A percentile compares a stretch with the other conserved stretches of the same genome.
Conservation (phyloP, 2,888 invertebrate species). For the Ennomos erosarius region DNA sequence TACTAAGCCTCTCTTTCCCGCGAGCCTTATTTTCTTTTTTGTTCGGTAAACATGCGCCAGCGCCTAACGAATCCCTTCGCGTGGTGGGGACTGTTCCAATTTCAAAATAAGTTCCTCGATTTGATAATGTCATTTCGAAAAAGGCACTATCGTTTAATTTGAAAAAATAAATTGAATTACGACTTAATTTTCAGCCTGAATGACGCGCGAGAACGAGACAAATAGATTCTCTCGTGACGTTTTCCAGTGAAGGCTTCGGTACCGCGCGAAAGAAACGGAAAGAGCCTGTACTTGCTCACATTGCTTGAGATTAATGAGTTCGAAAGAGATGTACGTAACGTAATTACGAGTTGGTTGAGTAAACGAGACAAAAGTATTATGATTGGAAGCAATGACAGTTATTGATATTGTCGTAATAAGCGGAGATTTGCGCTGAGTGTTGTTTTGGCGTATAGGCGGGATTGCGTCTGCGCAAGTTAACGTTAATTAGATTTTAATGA, state of each 20-base stretch:
- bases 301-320: constrained; percentile 74
- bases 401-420: constrained; percentile 79
- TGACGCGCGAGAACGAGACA: constrained; percentile 62
- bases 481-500: constrained; percentile 80
- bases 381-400: constrained; percentile 80
- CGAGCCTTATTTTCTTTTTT: constrained; percentile 77
- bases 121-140: constrained; percentile 68
- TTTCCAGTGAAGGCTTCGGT: constrained; percentile 54
- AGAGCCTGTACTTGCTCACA: constrained; percentile 61
- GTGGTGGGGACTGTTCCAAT: constrained; percentile 65
- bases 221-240: constrained; percentile 45
- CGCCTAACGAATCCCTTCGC: constrained; percentile 66
- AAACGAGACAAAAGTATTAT: constrained; percentile 81
- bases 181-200: constrained; percentile 58
- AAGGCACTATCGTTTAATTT: constrained; percentile 59
- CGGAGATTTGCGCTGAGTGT: constrained; percentile 63
- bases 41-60: constrained; percentile 68
- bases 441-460: constrained; percentile 57
- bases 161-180: constrained; percentile 59
- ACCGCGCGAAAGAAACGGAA: constrained; percentile 76
- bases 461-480: constrained; percentile 56
- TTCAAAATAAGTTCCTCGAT: constrained; percentile 62
- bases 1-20: constrained; percentile 81
- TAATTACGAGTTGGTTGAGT: constrained; percentile 77
- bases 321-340: constrained; percentile 74